Percentiles rank a stretch among this genome's conserved stretches.
Conservation (phyloP, 2,797 vertebrate species). For the Pyrrhura leucotis region DNA sequence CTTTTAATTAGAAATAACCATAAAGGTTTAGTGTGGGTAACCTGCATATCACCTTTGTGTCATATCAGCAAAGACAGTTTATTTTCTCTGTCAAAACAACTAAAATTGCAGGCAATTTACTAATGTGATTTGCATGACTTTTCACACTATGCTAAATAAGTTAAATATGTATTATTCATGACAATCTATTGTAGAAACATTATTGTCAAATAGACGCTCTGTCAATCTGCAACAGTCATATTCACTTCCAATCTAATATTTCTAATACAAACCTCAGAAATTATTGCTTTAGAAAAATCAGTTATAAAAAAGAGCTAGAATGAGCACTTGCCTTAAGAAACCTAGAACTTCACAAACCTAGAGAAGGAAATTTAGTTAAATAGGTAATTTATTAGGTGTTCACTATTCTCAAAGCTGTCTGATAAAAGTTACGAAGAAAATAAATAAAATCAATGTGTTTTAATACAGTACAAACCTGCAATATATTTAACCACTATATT, state of each 20-base stretch:
- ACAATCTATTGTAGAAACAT: conserved; percentile 35
- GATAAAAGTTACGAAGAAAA: neutral
- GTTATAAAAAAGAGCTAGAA: neutral
- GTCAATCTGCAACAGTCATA: conserved; percentile 47
- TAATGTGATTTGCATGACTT: conserved; percentile 70
- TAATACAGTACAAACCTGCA: neutral
- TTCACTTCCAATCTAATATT: neutral
- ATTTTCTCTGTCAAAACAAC: conserved; percentile 68
- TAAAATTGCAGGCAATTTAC: conserved; percentile 65
- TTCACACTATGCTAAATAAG: conserved; percentile 60
- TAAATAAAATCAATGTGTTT: neutral
- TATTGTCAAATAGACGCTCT: conserved; percentile 45
- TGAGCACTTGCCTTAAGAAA: neutral
- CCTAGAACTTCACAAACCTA: neutral
- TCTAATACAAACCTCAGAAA: neutral
- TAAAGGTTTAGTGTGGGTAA: conserved; percentile 22
- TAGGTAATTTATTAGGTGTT: neutral
- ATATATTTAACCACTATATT: neutral
- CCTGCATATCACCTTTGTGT: neutral
- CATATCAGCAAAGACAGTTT: conserved; percentile 59
- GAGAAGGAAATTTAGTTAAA: neutral
- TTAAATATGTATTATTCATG: conserved; percentile 73
- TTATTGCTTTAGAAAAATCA: conserved; percentile 14
- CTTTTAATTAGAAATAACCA: conserved; percentile 14
- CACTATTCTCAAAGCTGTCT: neutral